Base-by-base conservation (phyloP, 2,113 vertebrate genomes). In the Etheostoma cragini region DNA sequence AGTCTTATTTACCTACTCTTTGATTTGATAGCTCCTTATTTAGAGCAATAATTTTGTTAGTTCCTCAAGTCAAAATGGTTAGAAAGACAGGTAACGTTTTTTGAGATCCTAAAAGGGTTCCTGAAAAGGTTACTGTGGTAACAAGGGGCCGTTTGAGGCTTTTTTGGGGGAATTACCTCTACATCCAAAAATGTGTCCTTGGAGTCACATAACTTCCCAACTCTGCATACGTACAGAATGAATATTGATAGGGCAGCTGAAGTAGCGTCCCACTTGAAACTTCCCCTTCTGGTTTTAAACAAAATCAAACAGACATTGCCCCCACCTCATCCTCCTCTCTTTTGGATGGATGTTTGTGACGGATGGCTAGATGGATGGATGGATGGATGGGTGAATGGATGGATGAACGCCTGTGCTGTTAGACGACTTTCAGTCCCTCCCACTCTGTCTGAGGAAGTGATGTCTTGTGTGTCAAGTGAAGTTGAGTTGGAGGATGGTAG, bases 341-440 rank as follows among this genome's bases (percentile, higher is more conserved):
- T 65, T 24, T 10, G 42, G 53, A 61, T 69, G 68, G 76, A 70
- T 68, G 56, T 61, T 15, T 50, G 49, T 53, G 61, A 84, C 76
- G 60, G 70, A 82, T 82, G 83, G 56, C 78, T 49, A 72, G 19
- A 71, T 52, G 60, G 57, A 82, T 82, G 81, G 56, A 80, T 53
- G 64, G 19, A 71, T 52, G 60, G 72, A 70, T 67, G 60, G 63
- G 75, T 56, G 57, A 74, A 85, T 81, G 52, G 77, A 83, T 81
- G 64, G 56, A 76, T 76, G 74, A 78, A 63, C 60, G n/a, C 71
- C 69, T 54, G 72, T 73, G 75, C 58, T 80, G 78, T 61, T 62
- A 74, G 54, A 69, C 46, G 77, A 58, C 70, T 61, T 58, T 78
- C 63, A 72, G 64, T 82, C 68, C 71, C 30, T 73, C 78, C 72